These are phyloP conservation scores for Panthera uncia DNA, from an alignment of 2,113 vertebrate genomes.

Conservation along the genomic window DNA sequence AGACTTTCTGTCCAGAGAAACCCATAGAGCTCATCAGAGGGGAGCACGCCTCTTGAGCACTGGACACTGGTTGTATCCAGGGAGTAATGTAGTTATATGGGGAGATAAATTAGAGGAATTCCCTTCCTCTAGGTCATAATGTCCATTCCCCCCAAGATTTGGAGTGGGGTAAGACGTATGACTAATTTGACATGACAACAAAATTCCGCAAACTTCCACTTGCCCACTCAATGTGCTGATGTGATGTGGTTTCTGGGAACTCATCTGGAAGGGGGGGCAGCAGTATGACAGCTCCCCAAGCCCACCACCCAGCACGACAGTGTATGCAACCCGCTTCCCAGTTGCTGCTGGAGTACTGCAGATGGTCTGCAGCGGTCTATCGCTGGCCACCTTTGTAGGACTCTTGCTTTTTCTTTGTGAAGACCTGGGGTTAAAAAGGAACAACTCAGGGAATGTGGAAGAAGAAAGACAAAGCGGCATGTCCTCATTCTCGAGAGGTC, in stretches of 20 bases:
- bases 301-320: neutral
- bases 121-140: neutral
- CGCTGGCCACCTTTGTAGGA: neutral
- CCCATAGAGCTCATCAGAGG: neutral
- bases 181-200: neutral
- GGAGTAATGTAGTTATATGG: neutral
- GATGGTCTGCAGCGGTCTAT: too few species aligned
- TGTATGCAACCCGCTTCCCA: neutral
- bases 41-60: neutral
- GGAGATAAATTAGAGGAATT: neutral
- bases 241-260: neutral
- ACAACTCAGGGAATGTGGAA: neutral
- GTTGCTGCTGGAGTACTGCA: neutral
- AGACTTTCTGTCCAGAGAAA: neutral
- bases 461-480: neutral
- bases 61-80: neutral
- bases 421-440: neutral
- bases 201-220: neutral
- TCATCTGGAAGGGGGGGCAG: neutral
- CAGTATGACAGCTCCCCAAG: neutral
- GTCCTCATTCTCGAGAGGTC: neutral
- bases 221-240: neutral
- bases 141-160: neutral
- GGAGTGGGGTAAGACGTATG: neutral
- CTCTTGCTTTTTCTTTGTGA: neutral